These are phyloP conservation scores for Leptinotarsa lineolata DNA, from an alignment of 1,140 invertebrate species.

Conservation along the genomic window DNA sequence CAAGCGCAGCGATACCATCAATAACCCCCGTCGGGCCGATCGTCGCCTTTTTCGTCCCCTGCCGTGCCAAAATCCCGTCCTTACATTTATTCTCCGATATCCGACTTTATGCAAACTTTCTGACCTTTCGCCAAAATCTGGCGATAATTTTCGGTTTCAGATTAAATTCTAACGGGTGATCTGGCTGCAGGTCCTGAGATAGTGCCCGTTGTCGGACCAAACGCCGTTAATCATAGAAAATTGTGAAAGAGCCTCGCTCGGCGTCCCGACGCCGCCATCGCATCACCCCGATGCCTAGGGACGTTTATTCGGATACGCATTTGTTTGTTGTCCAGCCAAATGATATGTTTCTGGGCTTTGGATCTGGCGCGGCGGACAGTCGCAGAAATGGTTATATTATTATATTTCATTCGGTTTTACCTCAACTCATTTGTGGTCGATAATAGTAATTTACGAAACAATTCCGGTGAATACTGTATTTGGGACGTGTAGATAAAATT, in stretches of 20 bases:
- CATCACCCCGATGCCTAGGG: constrained; percentile 26
- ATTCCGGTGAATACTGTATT: too few species aligned
- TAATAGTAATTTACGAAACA: too few species aligned
- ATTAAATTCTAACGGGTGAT: constrained; percentile 22
- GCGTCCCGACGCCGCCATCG: constrained; percentile 23
- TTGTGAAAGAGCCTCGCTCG: not conserved
- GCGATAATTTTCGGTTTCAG: constrained; percentile 17
- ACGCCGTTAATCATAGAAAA: constrained; percentile 23
- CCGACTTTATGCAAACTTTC: constrained; percentile 21
- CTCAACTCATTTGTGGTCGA: too few species aligned
- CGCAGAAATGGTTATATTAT: not conserved
- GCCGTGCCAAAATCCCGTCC: constrained; percentile 2
- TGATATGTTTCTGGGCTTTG: constrained; percentile 30
- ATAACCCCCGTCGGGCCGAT: not conserved
- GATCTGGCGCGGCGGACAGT: not conserved
- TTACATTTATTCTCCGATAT: constrained; percentile 12
- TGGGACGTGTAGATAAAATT: too few species aligned
- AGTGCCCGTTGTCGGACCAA: not conserved
- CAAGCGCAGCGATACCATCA: constrained; percentile 2
- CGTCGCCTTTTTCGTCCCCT: not conserved
- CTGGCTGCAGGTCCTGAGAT: constrained; percentile 16
- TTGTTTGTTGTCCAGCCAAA: constrained; percentile 39
- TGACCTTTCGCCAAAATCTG: constrained; percentile 23
- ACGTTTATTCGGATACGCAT: constrained; percentile 43
- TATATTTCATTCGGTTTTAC: too few species aligned